Conservation (phyloP, 2,888 invertebrate genomes). For the Synergus gifuensis region DNA sequence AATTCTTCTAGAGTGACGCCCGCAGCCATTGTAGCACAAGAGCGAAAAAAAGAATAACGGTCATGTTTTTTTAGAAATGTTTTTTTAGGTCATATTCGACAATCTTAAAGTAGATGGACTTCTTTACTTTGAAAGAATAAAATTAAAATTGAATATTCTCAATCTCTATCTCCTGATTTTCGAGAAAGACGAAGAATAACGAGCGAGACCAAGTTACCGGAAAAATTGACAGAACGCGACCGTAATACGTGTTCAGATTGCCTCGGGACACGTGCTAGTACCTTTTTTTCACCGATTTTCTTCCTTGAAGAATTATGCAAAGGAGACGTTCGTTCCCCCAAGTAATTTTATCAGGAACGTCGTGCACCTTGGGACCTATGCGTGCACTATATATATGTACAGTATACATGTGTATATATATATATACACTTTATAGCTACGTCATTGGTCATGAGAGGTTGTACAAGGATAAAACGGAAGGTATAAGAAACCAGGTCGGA, state of each 20-base stretch:
- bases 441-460: conserved; percentile 33
- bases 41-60: conserved; percentile 28
- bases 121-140: neutral
- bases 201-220: neutral
- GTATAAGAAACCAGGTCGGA: conserved; percentile 21
- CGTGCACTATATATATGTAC: neutral
- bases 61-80: neutral
- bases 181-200: neutral
- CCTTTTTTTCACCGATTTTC: conserved; percentile 3
- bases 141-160: neutral
- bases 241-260: conserved; percentile 40
- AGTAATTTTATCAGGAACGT: conserved; percentile 32
- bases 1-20: conserved; percentile 49
- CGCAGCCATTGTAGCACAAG: conserved; percentile 44
- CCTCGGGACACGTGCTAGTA: conserved; percentile 20
- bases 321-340: conserved; percentile 25
- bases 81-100: conserved; percentile 3
- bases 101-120: neutral
- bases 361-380: conserved; percentile 11
- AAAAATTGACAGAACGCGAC: conserved; percentile 38
- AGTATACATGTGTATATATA: neutral
- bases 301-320: conserved; percentile 27
- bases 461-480: conserved; percentile 15
- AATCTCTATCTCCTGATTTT: neutral
- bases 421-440: neutral